Evolutionary conservation across 2,797 vertebrate species (phyloP).

Genomic region (Pteropus rufus): DNA sequence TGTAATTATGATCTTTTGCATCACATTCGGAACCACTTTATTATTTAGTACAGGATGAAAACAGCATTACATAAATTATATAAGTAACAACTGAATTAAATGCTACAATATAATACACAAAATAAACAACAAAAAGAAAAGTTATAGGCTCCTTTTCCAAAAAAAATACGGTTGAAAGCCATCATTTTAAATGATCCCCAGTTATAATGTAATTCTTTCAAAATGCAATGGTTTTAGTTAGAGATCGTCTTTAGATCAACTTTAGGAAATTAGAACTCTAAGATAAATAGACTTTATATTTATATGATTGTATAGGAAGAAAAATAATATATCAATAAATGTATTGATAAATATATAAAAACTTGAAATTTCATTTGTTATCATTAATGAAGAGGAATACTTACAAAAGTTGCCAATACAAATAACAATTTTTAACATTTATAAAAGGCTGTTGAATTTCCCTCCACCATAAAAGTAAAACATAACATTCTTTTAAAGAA

Average conservation of each 20-base stretch:
- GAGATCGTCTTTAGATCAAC: not conserved
- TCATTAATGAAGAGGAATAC: not conserved
- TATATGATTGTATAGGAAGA: not conserved
- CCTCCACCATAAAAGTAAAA: not conserved
- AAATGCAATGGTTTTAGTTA: not conserved
- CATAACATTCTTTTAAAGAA: not conserved
- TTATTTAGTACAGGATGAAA: not conserved
- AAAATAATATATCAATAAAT: not conserved
- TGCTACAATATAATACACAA: not conserved
- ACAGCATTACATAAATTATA: not conserved
- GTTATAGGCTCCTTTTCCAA: not conserved
- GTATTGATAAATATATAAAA: not conserved
- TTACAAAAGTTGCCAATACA: not conserved
- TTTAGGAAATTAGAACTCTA: not conserved
- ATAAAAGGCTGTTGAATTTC: not conserved
- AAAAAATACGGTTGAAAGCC: not conserved
- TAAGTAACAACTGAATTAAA: not conserved
- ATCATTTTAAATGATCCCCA: not conserved
- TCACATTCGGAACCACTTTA: not conserved
- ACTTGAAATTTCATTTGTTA: not conserved
- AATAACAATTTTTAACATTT: not conserved
- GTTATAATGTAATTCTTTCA: not conserved
- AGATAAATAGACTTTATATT: not conserved
- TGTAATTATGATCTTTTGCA: not conserved
- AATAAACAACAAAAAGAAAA: not conserved